Base-by-base conservation (phyloP, 2,888 invertebrate genomes). In the Caenorhabditis auriculariae region DNA sequence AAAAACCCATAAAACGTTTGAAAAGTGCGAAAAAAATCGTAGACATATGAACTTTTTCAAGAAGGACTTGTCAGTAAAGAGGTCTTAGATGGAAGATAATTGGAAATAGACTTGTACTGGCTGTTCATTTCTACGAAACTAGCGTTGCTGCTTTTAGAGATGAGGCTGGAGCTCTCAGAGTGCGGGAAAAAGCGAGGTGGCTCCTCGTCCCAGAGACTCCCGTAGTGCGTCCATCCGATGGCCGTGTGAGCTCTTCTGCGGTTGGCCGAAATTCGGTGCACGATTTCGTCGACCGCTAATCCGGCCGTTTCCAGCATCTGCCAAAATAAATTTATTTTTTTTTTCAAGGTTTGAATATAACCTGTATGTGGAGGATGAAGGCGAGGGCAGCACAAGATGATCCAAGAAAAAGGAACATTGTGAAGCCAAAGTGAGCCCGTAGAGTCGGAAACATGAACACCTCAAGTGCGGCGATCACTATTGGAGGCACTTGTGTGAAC, bases 401-500 rank as follows among this genome's bases (percentile, higher is more conserved):
- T 4, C 54, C 61, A 7, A 71, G 47, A 28, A 69, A 56, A 38
- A 73, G 37, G 56, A 74, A 71, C 60, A 74, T 69, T 12, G 66
- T 42, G 12, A 66, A 63, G 32, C 76, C 77, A 41, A 70, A 64
- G 9, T 49, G 55, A 12, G 46, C 49, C 6, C 66, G 62, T 3
- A 74, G 47, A 5, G 55, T 54, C 2, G 75, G 78, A 37, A 76
- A 77, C 42, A 67, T 47, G 27, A 73, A 54, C 9, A 77, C 77
- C 41, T 74, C 65, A 4, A 62, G 49, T n/a, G 72, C 63, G 38
- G 72, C 71, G n/a, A 76, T 60, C 15, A 54, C 50, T 41, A 77
- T 74, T 2, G 78, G 76, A 2, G 74, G 58, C 5, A 75, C 66
- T 66, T 76, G 75, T n/a, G 72, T 68, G 17, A 73, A 59, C 72